Conservation (phyloP, 2,113 vertebrate species). For the Tenebrosternarchus preto region DNA sequence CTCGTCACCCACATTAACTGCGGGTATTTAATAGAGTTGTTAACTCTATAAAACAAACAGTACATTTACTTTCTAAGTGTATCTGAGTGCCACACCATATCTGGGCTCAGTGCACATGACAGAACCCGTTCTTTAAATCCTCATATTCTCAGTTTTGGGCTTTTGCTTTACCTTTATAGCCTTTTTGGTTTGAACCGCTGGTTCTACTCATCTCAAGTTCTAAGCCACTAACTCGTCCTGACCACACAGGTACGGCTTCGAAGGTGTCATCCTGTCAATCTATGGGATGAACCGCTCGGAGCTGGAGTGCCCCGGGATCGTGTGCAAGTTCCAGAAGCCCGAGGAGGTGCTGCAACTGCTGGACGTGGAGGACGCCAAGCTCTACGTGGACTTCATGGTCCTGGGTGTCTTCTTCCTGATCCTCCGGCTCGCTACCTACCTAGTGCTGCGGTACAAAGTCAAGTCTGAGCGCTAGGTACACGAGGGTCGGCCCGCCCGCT, state of each 20-base stretch:
- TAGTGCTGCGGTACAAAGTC: slow-evolving; percentile 94
- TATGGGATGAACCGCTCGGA: slow-evolving; percentile 94
- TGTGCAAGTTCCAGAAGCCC: slow-evolving; percentile 90
- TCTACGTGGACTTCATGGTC: slow-evolving; percentile 95
- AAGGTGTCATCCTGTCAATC: slow-evolving; percentile 94
- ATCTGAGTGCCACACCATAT: too few species aligned
- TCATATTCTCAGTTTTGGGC: too few species aligned
- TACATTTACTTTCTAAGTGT: too few species aligned
- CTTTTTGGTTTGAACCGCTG: too few species aligned
- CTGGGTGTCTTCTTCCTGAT: slow-evolving; percentile 92
- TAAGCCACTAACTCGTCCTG: not conserved
- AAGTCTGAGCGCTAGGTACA: slow-evolving; percentile 87
- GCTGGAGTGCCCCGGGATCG: slow-evolving; percentile 81
- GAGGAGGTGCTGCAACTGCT: slow-evolving; percentile 87
- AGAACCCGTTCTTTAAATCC: too few species aligned
- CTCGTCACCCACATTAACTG: too few species aligned
- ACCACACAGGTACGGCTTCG: slow-evolving; percentile 88
- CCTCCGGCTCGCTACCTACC: slow-evolving; percentile 90
- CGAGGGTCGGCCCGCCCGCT: not conserved
- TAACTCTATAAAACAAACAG: too few species aligned
- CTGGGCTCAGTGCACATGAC: too few species aligned
- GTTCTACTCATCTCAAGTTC: not conserved
- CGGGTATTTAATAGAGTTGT: too few species aligned
- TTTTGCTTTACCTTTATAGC: too few species aligned
- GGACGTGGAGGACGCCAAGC: slow-evolving; percentile 92